Base-by-base conservation (phyloP, 2,113 vertebrate species). In the Mastomys coucha region DNA sequence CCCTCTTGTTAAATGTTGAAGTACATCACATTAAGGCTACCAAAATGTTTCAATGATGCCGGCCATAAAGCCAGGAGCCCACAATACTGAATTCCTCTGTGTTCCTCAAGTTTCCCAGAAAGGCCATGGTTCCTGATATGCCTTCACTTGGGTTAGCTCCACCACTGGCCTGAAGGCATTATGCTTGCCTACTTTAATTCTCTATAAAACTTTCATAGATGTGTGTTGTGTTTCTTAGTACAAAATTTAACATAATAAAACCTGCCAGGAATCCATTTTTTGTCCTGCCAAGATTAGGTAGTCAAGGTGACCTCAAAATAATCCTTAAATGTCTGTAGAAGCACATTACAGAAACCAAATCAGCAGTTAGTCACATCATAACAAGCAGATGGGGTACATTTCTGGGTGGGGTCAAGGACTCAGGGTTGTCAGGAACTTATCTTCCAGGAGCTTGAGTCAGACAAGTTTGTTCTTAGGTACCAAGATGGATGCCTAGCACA, bases 241-340 rank as follows among this genome's bases (percentile, higher is more conserved):
- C 36, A 69, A 69, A 36, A 69, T 31, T 69, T 69, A 69, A 69
- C 67, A 69, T 69, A 16, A 69, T 69, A 69, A 69, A 69, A 69
- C 36, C n/a, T 75, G 72, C 72, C 72, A 42, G n/a, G 72, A 75
- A 75, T 42, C n/a, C 72, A 73, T 76, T 85, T 42, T 53, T 58
- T 31, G 26, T 85, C 63, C 39, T 85, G 39, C 82, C 82, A 65
- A 85, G n/a, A 65, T 45, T 63, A 65, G 58, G 60, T 85, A 26
- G 82, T 85, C 58, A 85, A 85, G 60, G 39, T 45, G 82, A 85
- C 82, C 82, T 85, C 24, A 65, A 65, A 85, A 84, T 84, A 84
- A 60, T 63, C 58, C 31, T 42, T 28, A 24, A 63, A 39, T 84
- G 39, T 63, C 81, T 84, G 81, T 24, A 63, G 13, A 60, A 85